These are phyloP conservation scores for Cuniculus paca DNA, from an alignment of 2,797 vertebrate genomes.

Conservation along the genomic window DNA sequence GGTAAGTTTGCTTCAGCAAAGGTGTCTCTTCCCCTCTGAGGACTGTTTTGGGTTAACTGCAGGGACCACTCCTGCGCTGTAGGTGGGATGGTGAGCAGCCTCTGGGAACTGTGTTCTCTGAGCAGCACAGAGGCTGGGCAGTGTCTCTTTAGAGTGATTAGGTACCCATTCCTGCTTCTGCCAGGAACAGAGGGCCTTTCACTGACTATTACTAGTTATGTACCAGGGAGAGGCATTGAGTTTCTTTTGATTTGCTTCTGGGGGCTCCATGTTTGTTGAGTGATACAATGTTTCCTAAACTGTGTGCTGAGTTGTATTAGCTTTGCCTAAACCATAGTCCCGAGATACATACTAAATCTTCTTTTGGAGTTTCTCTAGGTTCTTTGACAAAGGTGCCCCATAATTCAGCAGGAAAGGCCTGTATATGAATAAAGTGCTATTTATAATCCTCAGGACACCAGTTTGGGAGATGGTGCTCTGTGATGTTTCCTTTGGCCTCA, in stretches of 20 bases:
- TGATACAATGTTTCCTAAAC: background rate
- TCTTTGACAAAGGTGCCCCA: conserved; percentile 12
- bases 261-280: background rate
- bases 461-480: conserved; percentile 20
- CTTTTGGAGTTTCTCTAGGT: conserved; percentile 7
- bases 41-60: too few relatives aligned
- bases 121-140: background rate
- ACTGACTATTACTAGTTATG: background rate
- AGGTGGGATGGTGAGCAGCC: background rate
- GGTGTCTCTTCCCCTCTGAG: background rate
- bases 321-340: background rate
- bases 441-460: background rate
- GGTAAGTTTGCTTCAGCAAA: conserved; percentile 90
- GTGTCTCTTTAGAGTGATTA: background rate
- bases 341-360: background rate
- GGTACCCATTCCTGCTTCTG: background rate
- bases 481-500: conserved; percentile 37
- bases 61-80: too few relatives aligned
- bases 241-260: background rate
- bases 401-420: conserved; percentile 3
- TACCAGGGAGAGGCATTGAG: background rate
- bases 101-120: background rate
- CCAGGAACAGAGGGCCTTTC: background rate
- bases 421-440: background rate
- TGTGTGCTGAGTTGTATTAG: background rate